Evolutionary conservation across 2,797 vertebrate species (phyloP), one percentile per base, ranked within the genome.

Genomic region (Pelochelys cantorii): DNA sequence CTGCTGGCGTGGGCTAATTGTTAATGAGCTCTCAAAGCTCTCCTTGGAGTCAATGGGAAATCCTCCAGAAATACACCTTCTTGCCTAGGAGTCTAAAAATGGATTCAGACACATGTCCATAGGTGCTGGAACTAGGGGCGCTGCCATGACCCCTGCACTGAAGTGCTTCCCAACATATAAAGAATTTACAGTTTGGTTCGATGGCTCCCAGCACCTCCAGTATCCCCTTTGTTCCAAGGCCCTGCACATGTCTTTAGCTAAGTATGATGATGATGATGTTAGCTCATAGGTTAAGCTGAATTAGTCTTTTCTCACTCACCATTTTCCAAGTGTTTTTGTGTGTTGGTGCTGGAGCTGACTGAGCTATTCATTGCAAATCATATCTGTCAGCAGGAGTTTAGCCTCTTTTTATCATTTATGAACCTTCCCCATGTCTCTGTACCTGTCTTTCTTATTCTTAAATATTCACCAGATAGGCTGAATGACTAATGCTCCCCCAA

Each of bases 21-120:
- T 54, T 53, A 84, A n/a, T 1, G 34, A 65, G 77, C 59, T 4
- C 14, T 18, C 1, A 4, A 37, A 59, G n/a, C 0, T 3, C 53
- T 54, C 0, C 0, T 71, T 31, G 56, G 14, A 0, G 1, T 25
- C 74, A 34, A 20, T 8, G 5, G n/a, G 7, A 54, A 54, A n/a
- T 11, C 27, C 52, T 55, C 12, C 81, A n/a, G 42, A 57, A 79
- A 14, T 29, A 29, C 74, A 88, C 3, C 29, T 53, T 37, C 55
- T 31, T 25, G 18, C 78, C 37, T 37, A 34, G 52, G 10, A 52
- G 68, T 22, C 59, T n/a, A 17, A 74, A 83, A 80, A 56, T 13
- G 20, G 42, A 7, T 0, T 2, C 31, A 42, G 80, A 65, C 15
- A 4, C 12, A 12, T 5, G 2, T 48, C 56, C 23, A 7, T 15